Evolutionary conservation across 2,113 vertebrate genomes (phyloP).

Genomic region (Bombycilla garrulus): DNA sequence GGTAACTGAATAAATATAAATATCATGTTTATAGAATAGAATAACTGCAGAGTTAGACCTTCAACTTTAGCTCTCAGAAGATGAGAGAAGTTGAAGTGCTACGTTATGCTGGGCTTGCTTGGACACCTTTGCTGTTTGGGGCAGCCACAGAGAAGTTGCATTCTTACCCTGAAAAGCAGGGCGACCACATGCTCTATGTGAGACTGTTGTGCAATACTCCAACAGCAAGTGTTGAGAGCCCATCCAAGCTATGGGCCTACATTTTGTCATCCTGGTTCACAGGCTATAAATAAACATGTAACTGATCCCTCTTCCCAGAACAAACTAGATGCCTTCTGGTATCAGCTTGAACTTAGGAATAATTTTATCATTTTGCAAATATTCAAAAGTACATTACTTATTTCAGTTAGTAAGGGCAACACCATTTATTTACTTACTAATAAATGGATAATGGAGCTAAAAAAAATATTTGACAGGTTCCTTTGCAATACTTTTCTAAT

Average conservation of each 20-base stretch:
- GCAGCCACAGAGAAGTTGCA: not conserved
- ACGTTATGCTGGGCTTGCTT: not conserved
- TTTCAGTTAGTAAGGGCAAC: not conserved
- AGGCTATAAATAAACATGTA: conserved; percentile 44
- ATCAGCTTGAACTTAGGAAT: not conserved
- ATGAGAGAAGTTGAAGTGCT: not conserved
- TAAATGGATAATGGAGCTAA: not conserved
- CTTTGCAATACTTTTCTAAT: not conserved
- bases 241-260: not conserved
- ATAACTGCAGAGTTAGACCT: not conserved
- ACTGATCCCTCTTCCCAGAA: not conserved
- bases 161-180: not conserved
- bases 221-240: not conserved
- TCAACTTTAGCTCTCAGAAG: not conserved
- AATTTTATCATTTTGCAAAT: not conserved
- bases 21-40: not conserved
- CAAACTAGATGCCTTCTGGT: conserved; percentile 15
- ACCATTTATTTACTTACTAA: not conserved
- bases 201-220: not conserved
- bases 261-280: conserved; percentile 24
- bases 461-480: not conserved
- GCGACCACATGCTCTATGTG: fast-evolving
- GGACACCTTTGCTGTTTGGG: not conserved
- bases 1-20: not conserved
- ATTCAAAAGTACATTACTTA: not conserved